Evolutionary conservation across 2,888 invertebrate species (phyloP), one percentile per base, ranked within the genome.

Genomic region (Sialis fuliginosa): DNA sequence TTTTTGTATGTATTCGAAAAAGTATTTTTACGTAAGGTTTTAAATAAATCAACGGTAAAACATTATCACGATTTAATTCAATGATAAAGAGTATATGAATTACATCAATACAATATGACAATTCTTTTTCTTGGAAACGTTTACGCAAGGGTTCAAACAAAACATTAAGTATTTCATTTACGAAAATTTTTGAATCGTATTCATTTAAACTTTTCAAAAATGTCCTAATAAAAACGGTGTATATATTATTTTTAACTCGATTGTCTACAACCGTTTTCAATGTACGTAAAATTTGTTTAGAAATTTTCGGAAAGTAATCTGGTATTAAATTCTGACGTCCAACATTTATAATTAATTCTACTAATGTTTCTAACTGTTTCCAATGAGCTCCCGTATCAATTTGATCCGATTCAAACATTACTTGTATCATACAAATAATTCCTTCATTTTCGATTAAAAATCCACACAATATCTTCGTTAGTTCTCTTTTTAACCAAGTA

Each of bases 361-460:
- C 74, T 49, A 83, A 70, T 54, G 77, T 68, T 48, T 81, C 77
- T 54, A 80, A 68, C 59, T 75, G 76, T 55, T 72, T 69, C 82
- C 83, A 83, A 54, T 77, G 74, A 54, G 66, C 64, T 1, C 76
- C 74, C 12, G 67, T 66, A 54, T 81, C 75, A 47, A 69, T 60
- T 35, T 60, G 56, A 53, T 71, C 67, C 50, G 63, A 67, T 52
- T 76, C 76, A 53, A 81, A 70, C 56, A 85, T 73, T 41, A 80
- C 80, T 55, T 70, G 62, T 34, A 80, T 71, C 9, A 84, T 63
- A 48, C 75, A 72, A 42, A 74, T 60, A 42, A 87, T 64, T 5
- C 87, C 87, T 53, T 75, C 73, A 1, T 74, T 63, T 48, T 69
- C 63, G 49, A 73, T 61, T 33, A 87, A 64, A 49, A 74, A 69